Evolutionary conservation across 2,797 vertebrate species (phyloP), one percentile per base, ranked within the genome.

Genomic region (Pseudochaenichthys georgianus): DNA sequence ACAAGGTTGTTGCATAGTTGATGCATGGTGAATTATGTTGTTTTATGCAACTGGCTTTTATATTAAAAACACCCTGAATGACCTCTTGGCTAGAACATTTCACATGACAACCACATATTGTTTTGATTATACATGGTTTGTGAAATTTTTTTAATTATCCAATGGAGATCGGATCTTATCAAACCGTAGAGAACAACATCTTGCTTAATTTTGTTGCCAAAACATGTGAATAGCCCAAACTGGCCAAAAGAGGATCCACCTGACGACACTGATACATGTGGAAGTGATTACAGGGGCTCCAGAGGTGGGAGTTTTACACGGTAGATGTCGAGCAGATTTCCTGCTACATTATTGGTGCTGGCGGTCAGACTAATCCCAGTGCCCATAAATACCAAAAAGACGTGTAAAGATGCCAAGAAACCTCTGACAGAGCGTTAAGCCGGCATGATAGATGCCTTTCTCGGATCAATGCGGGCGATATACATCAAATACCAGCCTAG

Each of bases 381-480:
- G 68, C 53, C 76, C 86, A 88, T 92, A 90, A 91, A 90, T 88
- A 88, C 62, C 68, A 69, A 87, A 87, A 88, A 87, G 74, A 88
- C 82, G 88, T 90, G 85, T 88, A 91, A 90, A 88, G 85, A 87
- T 88, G 87, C 87, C 87, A 90, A 89, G 86, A 90, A 91, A 85
- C 17, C 77, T 84, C 89, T 88, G 85, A 91, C 89, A 63, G 80
- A 65, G 69, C 83, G 21, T 86, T 84, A 84, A 70, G 54, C 64
- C 5, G 5, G 60, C 61, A 68, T 89, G 92, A 93, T 85, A 54
- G 89, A 94, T 54, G 85, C 76, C 85, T 78, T 75, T 76, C 68
- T 70, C 43, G 61, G 81, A 92, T 95, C 93, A 77, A 93, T 93
- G 83, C 69, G 4, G 64, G 57, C 78, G 75, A 75, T 90, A 91